phyloP scores from a whole-genome alignment of 23 tunicate species.

The Trididemnum clinides region DNA sequence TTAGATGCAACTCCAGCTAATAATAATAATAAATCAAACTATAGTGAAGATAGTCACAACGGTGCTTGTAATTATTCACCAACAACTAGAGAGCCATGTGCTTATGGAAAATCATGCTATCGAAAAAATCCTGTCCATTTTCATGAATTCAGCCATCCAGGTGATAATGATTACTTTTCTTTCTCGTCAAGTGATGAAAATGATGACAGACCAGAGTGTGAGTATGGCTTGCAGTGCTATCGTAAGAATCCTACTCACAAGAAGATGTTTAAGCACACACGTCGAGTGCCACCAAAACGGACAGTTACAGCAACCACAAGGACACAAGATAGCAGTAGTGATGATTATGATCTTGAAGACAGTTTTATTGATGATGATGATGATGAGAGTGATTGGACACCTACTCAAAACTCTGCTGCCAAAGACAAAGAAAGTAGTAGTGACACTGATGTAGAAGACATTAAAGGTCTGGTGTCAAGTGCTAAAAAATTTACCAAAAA shows the following conservation, averaged over 20 bases:
- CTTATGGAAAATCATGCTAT: conserved; percentile 75
- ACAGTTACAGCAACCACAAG: background rate
- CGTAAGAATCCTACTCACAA: conserved; percentile 68
- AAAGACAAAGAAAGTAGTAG: conserved; percentile 5
- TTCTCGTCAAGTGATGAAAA: conserved; percentile 3
- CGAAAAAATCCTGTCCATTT: conserved; percentile 83
- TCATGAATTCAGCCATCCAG: conserved; percentile 71
- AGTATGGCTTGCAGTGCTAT: conserved; percentile 73
- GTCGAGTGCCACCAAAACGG: conserved; percentile 62
- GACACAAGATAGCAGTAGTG: conserved; percentile 23
- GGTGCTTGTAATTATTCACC: background rate
- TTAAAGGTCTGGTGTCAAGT: conserved; percentile 40
- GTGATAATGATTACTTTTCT: conserved; percentile 69
- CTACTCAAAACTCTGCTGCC: conserved; percentile 23
- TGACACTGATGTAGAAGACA: conserved; percentile 41
- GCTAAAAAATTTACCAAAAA: conserved; percentile 69
- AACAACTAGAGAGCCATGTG: conserved; percentile 35
- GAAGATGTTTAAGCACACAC: conserved; percentile 61
- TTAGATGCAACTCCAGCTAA: background rate
- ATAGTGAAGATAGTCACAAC: background rate
- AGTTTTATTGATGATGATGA: conserved; percentile 70
- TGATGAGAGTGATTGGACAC: conserved; percentile 82
- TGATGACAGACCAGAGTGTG: conserved; percentile 61
- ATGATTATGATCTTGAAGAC: conserved; percentile 59
- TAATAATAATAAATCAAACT: background rate